Conservation (phyloP, 2,888 invertebrate genomes). For the Diloba caeruleocephala region DNA sequence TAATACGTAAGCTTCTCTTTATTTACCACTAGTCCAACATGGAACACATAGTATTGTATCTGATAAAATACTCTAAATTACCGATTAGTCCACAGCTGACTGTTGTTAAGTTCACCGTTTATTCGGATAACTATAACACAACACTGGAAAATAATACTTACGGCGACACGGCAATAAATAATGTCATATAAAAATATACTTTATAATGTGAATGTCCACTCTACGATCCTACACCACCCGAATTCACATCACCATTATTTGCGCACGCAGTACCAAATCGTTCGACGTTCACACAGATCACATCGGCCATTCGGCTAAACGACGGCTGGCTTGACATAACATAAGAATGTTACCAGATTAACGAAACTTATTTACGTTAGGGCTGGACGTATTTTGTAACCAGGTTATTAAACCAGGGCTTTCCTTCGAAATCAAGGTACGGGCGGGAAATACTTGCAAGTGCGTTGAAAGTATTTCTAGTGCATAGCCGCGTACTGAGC, state of each 20-base stretch:
- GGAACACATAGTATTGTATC: conserved; percentile 70
- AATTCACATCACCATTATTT: conserved; percentile 67
- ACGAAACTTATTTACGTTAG: conserved; percentile 3
- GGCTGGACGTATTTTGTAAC: no score
- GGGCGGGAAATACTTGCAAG: no score
- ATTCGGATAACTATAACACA: conserved; percentile 52
- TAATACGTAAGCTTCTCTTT: conserved; percentile 55
- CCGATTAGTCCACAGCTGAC: conserved; percentile 65
- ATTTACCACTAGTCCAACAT: conserved; percentile 72
- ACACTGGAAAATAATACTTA: conserved; percentile 60
- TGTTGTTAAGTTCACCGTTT: conserved; percentile 50
- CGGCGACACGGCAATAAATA: conserved; percentile 48
- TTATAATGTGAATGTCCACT: conserved; percentile 46
- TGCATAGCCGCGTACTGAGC: no score
- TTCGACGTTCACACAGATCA: conserved; percentile 54
- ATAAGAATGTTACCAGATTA: conserved; percentile 48
- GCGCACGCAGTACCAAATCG: conserved; percentile 62
- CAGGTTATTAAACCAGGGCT: no score
- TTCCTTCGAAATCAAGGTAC: no score
- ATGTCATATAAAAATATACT: conserved; percentile 38
- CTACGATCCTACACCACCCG: conserved; percentile 52
- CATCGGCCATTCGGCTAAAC: conserved; percentile 58
- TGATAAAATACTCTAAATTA: conserved; percentile 66
- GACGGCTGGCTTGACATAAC: conserved; percentile 54
- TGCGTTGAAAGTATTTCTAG: no score